Conservation (phyloP, 2,797 vertebrate species). For the Perodicticus potto region DNA sequence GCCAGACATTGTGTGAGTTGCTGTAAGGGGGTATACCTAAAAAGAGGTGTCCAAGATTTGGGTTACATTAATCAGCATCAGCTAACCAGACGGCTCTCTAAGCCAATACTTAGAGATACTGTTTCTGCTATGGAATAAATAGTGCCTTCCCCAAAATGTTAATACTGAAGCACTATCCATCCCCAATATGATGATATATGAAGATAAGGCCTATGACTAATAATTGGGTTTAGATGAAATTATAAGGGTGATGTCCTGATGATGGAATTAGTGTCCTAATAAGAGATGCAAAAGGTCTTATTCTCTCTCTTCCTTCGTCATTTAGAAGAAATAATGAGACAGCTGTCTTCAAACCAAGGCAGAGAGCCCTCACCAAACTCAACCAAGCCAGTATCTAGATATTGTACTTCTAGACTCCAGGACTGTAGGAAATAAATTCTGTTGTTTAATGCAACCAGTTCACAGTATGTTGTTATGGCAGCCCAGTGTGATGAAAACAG, state of each 20-base stretch:
- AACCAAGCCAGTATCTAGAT: neutral
- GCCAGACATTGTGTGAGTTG: neutral
- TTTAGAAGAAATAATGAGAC: neutral
- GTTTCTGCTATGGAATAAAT: neutral
- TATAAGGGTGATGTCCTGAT: neutral
- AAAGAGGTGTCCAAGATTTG: neutral
- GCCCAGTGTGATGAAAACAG: neutral
- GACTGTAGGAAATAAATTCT: neutral
- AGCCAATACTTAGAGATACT: neutral
- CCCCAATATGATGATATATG: neutral
- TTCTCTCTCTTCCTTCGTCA: neutral
- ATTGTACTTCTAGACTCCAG: neutral
- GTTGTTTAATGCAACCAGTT: neutral
- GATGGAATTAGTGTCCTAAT: neutral
- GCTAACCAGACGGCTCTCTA: neutral
- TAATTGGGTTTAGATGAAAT: neutral
- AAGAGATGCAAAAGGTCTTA: neutral
- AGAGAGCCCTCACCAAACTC: fast-evolving
- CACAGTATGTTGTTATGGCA: neutral
- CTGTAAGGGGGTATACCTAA: neutral
- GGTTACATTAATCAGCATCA: neutral
- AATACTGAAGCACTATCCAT: neutral
- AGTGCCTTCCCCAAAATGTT: neutral
- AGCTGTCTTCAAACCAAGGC: neutral
- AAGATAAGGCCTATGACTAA: neutral